Evolutionary conservation across 2,113 vertebrate genomes (phyloP).

Genomic region (Ictalurus punctatus): DNA sequence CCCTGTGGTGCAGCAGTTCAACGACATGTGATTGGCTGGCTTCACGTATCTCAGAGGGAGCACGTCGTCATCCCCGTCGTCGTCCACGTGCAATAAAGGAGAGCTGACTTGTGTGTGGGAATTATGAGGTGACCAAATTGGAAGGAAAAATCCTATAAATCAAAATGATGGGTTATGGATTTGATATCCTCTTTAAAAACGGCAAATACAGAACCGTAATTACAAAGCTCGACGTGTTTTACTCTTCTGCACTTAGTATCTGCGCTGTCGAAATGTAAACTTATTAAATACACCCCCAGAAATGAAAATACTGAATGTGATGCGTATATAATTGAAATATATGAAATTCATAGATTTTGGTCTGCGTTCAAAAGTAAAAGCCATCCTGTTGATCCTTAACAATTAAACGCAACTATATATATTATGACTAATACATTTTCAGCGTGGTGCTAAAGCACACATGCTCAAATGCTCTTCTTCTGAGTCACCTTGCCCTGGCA

Average conservation of each 20-base stretch:
- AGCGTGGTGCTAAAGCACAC: background rate
- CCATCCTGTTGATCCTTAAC: background rate
- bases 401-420: background rate
- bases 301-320: background rate
- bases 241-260: no score
- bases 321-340: background rate
- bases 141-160: no score
- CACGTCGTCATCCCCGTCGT: background rate
- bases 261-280: no score
- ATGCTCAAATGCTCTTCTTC: background rate
- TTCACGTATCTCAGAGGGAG: no score
- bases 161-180: no score
- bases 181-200: no score
- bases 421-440: background rate
- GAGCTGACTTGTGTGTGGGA: no score
- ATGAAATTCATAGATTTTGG: background rate
- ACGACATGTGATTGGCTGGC: no score
- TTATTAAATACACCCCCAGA: background rate
- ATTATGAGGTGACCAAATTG: no score
- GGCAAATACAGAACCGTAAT: no score
- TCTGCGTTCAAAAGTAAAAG: background rate
- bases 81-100: no score
- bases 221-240: no score
- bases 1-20: background rate
- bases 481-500: background rate